A percentile compares a stretch with the other conserved stretches of the same genome.
These are phyloP conservation scores for Lasioglossum leucozonium DNA, from an alignment of 2,888 invertebrate species.

Conservation along the genomic window DNA sequence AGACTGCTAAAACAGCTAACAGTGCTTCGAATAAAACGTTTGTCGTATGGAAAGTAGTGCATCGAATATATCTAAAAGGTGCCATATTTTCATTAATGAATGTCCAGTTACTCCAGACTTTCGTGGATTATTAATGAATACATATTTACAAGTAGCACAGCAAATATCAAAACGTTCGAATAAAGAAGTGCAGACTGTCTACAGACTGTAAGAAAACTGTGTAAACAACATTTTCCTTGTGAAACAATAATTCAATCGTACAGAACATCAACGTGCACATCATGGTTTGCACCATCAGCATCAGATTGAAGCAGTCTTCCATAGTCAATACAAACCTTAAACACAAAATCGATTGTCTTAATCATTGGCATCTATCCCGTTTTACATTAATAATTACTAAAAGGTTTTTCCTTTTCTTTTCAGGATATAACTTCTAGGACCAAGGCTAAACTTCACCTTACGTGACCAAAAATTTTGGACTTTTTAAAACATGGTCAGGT, in stretches of 20 bases:
- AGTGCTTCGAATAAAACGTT: neutral
- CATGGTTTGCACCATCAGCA: constrained; percentile 63
- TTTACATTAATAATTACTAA: too few species aligned
- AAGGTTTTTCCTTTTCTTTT: too few species aligned
- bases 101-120: neutral
- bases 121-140: neutral
- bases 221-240: neutral
- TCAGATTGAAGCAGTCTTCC: constrained; percentile 67
- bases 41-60: neutral
- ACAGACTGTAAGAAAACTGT: constrained; percentile 46
- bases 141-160: neutral
- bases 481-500: too few species aligned
- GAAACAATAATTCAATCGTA: constrained; percentile 13
- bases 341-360: neutral
- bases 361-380: neutral
- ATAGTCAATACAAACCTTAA: constrained; percentile 56
- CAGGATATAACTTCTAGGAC: too few species aligned
- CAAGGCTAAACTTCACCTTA: too few species aligned
- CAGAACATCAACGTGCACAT: constrained; percentile 63
- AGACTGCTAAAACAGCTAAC: too few species aligned
- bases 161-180: neutral
- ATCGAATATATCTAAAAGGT: neutral
- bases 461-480: too few species aligned
- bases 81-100: neutral
- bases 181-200: constrained; percentile 67